Conservation (phyloP, 2,113 vertebrate genomes). For the Hirundichthys speculiger region DNA sequence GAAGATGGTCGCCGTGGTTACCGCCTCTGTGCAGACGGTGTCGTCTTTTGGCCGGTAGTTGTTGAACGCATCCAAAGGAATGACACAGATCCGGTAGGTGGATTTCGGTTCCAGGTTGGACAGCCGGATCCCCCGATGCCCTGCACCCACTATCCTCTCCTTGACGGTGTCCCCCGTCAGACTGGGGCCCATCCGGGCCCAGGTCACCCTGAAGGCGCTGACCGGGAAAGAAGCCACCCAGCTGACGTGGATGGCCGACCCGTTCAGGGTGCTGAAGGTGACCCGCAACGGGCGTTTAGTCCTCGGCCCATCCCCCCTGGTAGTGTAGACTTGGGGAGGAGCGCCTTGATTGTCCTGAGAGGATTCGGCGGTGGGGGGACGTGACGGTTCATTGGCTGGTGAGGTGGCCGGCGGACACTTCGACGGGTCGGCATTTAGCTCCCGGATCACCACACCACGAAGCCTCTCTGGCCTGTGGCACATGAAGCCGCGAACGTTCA, state of each 20-base stretch:
- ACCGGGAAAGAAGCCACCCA: slow-evolving; percentile 88
- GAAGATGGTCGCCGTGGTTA: slow-evolving; percentile 82
- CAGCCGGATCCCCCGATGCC: slow-evolving; percentile 85
- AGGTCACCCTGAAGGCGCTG: slow-evolving; percentile 90
- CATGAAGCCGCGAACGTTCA: slow-evolving; percentile 94
- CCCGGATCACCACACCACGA: slow-evolving; percentile 92
- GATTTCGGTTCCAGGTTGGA: slow-evolving; percentile 88
- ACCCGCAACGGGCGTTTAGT: slow-evolving; percentile 85
- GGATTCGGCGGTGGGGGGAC: too few relatives aligned
- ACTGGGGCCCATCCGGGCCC: slow-evolving; percentile 93
- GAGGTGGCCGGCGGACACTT: slow-evolving; percentile 82
- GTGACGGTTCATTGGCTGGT: too few relatives aligned
- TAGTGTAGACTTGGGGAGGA: slow-evolving; percentile 40
- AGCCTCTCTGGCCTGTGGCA: slow-evolving; percentile 92
- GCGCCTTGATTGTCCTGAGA: slow-evolving; percentile 37
- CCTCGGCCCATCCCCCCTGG: slow-evolving; percentile 44
- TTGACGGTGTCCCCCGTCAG: slow-evolving; percentile 88
- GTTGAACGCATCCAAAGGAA: slow-evolving; percentile 89
- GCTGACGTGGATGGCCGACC: slow-evolving; percentile 89
- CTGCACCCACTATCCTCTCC: slow-evolving; percentile 88
- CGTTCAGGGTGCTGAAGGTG: slow-evolving; percentile 86
- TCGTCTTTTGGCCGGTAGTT: slow-evolving; percentile 87
- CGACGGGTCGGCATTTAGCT: slow-evolving; percentile 90
- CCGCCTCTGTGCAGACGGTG: slow-evolving; percentile 88
- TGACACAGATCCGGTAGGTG: slow-evolving; percentile 90